Evolutionary conservation across 2,888 invertebrate species (phyloP).

Genomic region (Polydrusus pterygomalis): DNA sequence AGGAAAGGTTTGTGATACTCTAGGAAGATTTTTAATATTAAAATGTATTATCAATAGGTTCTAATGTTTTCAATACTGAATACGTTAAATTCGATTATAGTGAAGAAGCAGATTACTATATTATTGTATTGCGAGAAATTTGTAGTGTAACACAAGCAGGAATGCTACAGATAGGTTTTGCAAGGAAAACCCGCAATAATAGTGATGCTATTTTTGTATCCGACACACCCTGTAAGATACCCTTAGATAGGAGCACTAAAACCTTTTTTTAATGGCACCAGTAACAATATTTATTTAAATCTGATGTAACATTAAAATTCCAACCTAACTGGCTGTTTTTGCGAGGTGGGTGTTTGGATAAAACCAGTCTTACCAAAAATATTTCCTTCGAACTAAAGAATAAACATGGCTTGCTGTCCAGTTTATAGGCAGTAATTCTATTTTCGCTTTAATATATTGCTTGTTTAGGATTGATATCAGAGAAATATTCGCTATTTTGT

Average conservation of each 20-base stretch:
- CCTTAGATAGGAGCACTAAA: slow-evolving; percentile 49
- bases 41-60: no score
- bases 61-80: no score
- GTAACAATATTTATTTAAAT: slow-evolving; percentile 53
- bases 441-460: slow-evolving; percentile 45
- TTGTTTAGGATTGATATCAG: slow-evolving; percentile 54
- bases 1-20: no score
- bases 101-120: no score
- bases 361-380: slow-evolving; percentile 57
- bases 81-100: no score
- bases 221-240: slow-evolving; percentile 25
- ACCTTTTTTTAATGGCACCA: slow-evolving; percentile 46
- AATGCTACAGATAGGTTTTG: no score
- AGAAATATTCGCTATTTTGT: slow-evolving; percentile 41
- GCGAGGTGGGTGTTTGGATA: slow-evolving; percentile 55
- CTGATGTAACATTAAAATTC: slow-evolving; percentile 54
- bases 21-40: no score
- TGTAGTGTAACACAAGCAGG: background rate
- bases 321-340: slow-evolving; percentile 52
- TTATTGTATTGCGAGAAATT: background rate
- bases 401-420: slow-evolving; percentile 53
- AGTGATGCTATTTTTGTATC: background rate
- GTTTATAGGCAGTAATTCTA: slow-evolving; percentile 55
- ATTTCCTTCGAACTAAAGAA: slow-evolving; percentile 40
- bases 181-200: no score